Conservation (phyloP, 1,140 invertebrate genomes). For the Drosophila dunni region DNA sequence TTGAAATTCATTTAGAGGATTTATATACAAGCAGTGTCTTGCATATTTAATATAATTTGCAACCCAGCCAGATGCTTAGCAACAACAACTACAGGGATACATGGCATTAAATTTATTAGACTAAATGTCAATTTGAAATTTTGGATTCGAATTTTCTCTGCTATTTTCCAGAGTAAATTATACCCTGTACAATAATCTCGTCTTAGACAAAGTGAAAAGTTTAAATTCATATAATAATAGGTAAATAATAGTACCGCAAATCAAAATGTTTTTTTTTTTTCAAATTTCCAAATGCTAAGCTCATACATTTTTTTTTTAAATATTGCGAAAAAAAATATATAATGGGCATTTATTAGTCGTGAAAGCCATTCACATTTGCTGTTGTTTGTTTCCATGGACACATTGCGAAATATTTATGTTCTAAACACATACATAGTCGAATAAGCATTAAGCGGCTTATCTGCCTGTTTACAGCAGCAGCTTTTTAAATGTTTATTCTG, state of each 20-base stretch:
- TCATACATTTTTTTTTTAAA: no score
- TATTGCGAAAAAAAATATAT: no score
- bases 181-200: conserved; percentile 24
- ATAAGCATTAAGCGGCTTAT: conserved; percentile 66
- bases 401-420: background rate
- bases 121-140: conserved; percentile 79
- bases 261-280: no score
- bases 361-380: background rate
- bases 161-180: conserved; percentile 44
- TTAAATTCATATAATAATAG: no score
- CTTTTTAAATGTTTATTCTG: conserved; percentile 68
- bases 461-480: conserved; percentile 69
- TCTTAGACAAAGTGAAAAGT: background rate
- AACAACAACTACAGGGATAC: conserved; percentile 30
- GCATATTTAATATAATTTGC: conserved; percentile 81
- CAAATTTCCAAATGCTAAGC: no score
- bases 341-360: conserved; percentile 12
- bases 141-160: conserved; percentile 65
- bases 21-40: conserved; percentile 79
- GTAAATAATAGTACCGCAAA: no score
- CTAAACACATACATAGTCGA: conserved; percentile 14
- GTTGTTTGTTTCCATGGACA: background rate
- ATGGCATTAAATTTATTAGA: conserved; percentile 73
- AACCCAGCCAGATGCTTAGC: conserved; percentile 44
- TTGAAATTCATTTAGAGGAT: conserved; percentile 81